Base-by-base conservation (phyloP, 2,888 invertebrate species). In the Macrosoma leucophasiata region DNA sequence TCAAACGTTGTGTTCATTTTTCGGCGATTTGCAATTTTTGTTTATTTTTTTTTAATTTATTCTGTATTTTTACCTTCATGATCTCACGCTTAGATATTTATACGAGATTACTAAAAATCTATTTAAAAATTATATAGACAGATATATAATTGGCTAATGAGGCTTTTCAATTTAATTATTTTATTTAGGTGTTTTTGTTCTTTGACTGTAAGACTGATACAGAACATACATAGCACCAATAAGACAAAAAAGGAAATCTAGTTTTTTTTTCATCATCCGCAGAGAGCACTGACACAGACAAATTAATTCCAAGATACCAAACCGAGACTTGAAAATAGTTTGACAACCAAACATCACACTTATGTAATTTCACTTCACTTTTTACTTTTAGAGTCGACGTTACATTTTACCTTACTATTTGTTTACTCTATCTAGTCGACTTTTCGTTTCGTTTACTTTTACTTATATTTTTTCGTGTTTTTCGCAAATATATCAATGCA, bases 11-110 rank as follows among this genome's bases (percentile, higher is more conserved):
- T 84, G 84, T 84, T 84, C 84, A 82, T 78, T 72, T 65, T 69
- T 78, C 74, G 70, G 75, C 63, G 56, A 63, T 60, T 58, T 57
- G 78, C 77, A 74, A 76, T 50, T 72, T 77, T 75, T n/a, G n/a
- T n/a, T n/a, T n/a, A n/a, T n/a, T n/a, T n/a, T n/a, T n/a, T n/a
- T n/a, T n/a, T n/a, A n/a, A 75, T 81, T 79, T 79, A 76, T 76
- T 79, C 70, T 77, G 62, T 81, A 73, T 67, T 58, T 70, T 75
- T 76, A 76, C 70, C 76, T 73, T 71, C 68, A 73, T 81, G 84
- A 84, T 84, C 84, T 84, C 84, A 84, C 64, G 69, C 69, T 78
- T 79, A 82, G 78, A 77, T 79, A 81, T 79, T 76, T 82, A 78
- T 81, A 73, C 65, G 84, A 82, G 84, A 84, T 82, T 84, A 81